A percentile compares a stretch with the other conserved stretches of the same genome.
phyloP scores from a whole-genome alignment of 1,140 invertebrate genomes.

The Leptestheria dahalacensis region DNA sequence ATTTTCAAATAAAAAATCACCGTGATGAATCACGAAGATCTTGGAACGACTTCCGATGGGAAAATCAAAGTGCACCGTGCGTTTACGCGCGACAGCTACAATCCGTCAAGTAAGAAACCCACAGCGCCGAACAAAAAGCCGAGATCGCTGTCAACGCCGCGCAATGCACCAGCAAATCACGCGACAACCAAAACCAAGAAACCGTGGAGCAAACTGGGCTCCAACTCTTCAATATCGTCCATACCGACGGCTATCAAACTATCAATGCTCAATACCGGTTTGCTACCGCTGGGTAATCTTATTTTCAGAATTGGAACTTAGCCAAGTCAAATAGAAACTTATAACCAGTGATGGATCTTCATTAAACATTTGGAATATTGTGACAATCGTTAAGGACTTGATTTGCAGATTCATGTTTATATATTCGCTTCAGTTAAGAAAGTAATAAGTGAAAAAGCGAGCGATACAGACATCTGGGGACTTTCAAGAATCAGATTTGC shows the following conservation, averaged over 20 bases:
- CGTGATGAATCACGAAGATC: not conserved
- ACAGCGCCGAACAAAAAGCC: not conserved
- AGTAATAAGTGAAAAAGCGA: not conserved
- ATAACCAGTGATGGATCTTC: too few relatives aligned
- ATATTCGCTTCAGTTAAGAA: not conserved
- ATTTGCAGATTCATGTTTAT: not conserved
- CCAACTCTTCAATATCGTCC: constrained; percentile 52
- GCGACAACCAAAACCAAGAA: constrained; percentile 11
- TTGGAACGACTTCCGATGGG: not conserved
- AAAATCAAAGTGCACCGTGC: not conserved
- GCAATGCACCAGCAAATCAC: not conserved
- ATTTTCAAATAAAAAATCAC: not conserved
- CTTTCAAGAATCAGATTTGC: too few relatives aligned
- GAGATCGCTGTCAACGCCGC: not conserved
- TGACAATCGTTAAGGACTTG: not conserved
- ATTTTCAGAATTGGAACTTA: not conserved
- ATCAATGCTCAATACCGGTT: constrained; percentile 76
- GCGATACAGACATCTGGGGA: too few relatives aligned
- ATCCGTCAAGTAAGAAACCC: not conserved
- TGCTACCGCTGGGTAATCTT: constrained; percentile 59
- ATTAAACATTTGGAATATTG: not conserved
- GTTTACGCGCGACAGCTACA: not conserved
- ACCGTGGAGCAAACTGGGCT: constrained; percentile 38
- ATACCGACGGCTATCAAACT: constrained; percentile 77
- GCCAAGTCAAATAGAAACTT: too few relatives aligned